These are phyloP conservation scores for Cephus runcator DNA, from an alignment of 2,888 invertebrate genomes.

Conservation along the genomic window DNA sequence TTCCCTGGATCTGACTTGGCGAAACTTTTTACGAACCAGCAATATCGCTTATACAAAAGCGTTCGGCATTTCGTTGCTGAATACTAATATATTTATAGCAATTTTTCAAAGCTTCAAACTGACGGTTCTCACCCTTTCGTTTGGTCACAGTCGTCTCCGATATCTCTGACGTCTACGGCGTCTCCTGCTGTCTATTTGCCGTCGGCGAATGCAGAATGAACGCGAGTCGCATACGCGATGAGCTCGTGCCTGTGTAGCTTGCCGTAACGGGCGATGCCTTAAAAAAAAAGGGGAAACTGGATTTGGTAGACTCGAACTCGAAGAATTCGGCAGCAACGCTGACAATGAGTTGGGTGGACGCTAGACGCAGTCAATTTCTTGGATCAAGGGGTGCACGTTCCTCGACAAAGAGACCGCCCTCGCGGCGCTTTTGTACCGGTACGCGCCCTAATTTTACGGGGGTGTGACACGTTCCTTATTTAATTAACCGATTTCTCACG, in stretches of 20 bases:
- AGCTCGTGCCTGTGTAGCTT: not conserved
- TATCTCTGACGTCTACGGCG: not conserved
- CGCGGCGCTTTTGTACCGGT: slow-evolving; percentile 16
- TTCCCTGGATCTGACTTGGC: no score
- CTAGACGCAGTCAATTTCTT: slow-evolving; percentile 2
- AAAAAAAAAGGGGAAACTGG: slow-evolving; percentile 7
- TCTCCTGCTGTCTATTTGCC: not conserved
- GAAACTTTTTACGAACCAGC: no score
- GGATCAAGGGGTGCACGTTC: slow-evolving; percentile 2
- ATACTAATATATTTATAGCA: not conserved
- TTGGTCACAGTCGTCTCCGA: not conserved
- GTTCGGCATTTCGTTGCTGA: not conserved
- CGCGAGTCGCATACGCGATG: slow-evolving; percentile 9
- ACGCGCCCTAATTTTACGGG: slow-evolving; percentile 20
- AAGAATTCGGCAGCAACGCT: not conserved
- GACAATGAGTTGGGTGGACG: not conserved
- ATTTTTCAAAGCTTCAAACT: not conserved
- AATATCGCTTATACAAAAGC: no score
- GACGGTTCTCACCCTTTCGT: not conserved
- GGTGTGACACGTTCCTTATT: slow-evolving; percentile 22
- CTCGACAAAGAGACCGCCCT: slow-evolving; percentile 8
- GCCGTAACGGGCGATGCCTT: slow-evolving; percentile 8
- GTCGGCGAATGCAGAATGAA: slow-evolving; percentile 22
- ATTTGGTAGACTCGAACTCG: not conserved
- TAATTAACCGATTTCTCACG: slow-evolving; percentile 22